Conservation (phyloP, 2,797 vertebrate genomes). For the Heliangelus exortis region DNA sequence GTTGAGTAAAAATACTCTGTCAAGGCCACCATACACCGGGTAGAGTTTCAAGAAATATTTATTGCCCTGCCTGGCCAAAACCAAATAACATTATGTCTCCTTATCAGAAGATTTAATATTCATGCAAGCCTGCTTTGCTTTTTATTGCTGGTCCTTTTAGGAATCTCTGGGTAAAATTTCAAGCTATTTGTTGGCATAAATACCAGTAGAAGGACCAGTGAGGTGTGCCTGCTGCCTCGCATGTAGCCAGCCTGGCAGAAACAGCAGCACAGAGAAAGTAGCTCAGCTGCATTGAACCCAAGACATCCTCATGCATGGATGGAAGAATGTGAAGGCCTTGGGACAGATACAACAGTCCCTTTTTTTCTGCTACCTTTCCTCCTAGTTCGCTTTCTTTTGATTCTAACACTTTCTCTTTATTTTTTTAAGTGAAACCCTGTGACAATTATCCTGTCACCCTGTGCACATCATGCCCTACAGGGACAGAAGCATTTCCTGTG, state of each 20-base stretch:
- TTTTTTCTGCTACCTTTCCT: background rate
- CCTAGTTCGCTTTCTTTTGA: background rate
- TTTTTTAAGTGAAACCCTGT: background rate
- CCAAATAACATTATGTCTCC: constrained; percentile 40
- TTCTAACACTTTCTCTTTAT: background rate
- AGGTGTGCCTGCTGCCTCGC: background rate
- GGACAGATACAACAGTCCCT: accelerated
- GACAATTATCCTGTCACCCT: background rate
- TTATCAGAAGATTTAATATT: constrained; percentile 27
- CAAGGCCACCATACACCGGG: constrained; percentile 13
- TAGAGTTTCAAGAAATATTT: constrained; percentile 56
- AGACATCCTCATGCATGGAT: background rate
- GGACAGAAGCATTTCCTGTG: accelerated
- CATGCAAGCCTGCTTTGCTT: constrained; percentile 17
- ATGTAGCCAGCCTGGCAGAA: background rate
- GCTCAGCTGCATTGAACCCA: background rate
- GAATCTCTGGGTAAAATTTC: background rate
- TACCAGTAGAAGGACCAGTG: background rate
- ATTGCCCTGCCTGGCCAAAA: constrained; percentile 37
- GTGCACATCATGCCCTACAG: background rate
- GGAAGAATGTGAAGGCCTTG: background rate
- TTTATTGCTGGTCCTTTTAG: constrained; percentile 16
- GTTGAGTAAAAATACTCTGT: constrained; percentile 49
- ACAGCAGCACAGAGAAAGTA: background rate
- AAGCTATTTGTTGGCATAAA: background rate